These are phyloP conservation scores for Sarcophaga peregrina DNA, from an alignment of 1,140 invertebrate species.

Conservation along the genomic window DNA sequence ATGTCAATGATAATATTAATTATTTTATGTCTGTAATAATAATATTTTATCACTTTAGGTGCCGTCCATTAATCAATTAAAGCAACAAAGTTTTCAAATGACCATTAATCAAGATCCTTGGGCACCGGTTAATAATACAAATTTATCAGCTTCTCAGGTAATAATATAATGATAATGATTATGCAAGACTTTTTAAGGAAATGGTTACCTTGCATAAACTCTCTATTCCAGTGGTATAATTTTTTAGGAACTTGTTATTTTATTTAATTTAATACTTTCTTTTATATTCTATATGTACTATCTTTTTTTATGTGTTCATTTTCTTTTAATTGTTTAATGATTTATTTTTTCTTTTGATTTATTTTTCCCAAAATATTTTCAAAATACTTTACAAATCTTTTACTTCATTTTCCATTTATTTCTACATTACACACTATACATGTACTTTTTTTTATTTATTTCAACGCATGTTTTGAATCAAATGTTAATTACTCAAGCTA, in stretches of 20 bases:
- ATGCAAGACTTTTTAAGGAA: not conserved
- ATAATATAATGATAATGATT: conserved; percentile 5
- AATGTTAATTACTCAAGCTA: not conserved
- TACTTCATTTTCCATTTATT: not conserved
- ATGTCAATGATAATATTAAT: conserved; percentile 41
- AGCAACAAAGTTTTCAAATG: conserved; percentile 67
- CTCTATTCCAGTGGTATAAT: not conserved
- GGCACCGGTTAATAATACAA: conserved; percentile 62
- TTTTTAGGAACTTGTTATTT: not conserved
- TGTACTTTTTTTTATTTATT: not conserved
- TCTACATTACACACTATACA: not conserved
- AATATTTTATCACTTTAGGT: conserved; percentile 50
- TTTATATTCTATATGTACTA: not conserved
- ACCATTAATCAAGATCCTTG: conserved; percentile 66
- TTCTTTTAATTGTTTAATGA: not conserved
- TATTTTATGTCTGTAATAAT: not conserved
- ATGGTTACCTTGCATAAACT: not conserved
- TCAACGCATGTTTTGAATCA: not conserved
- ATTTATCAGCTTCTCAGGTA: conserved; percentile 57
- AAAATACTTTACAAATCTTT: not conserved
- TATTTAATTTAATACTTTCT: not conserved
- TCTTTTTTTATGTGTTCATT: conserved; percentile 6
- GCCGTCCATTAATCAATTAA: conserved; percentile 71
- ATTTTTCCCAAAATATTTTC: not conserved
- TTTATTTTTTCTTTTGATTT: not conserved